Percentiles rank a stretch among this genome's conserved stretches.
These are phyloP conservation scores for Carcina quercana DNA, from an alignment of 2,888 invertebrate genomes.

Conservation along the genomic window DNA sequence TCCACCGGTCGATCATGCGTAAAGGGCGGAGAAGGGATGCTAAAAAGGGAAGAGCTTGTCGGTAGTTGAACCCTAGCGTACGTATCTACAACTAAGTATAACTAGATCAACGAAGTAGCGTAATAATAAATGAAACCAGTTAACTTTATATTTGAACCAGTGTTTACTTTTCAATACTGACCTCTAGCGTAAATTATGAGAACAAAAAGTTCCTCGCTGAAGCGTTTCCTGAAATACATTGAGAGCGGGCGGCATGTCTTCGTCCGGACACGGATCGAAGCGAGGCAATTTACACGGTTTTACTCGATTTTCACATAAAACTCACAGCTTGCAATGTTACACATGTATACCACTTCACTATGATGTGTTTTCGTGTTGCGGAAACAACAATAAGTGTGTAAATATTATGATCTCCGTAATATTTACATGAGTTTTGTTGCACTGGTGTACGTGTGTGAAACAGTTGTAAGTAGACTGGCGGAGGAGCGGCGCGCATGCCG, in stretches of 20 bases:
- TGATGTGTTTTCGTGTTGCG: conserved; percentile 32
- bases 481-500: conserved; percentile 70
- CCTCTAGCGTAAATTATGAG: conserved; percentile 67
- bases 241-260: conserved; percentile 60
- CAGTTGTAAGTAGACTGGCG: conserved; percentile 67
- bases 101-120: conserved; percentile 21
- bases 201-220: conserved; percentile 68
- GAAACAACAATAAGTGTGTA: conserved; percentile 58
- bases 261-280: conserved; percentile 55
- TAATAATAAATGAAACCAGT: conserved; percentile 6
- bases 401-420: conserved; percentile 65
- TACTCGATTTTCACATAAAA: conserved; percentile 43
- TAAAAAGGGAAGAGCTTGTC: conserved; percentile 64
- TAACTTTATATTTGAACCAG: conserved; percentile 6
- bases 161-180: conserved; percentile 39
- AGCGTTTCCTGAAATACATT: conserved; percentile 69
- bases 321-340: conserved; percentile 33
- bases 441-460: conserved; percentile 68
- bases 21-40: conserved; percentile 73
- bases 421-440: conserved; percentile 66
- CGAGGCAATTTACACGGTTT: conserved; percentile 49
- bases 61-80: conserved; percentile 64
- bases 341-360: conserved; percentile 29
- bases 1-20: conserved; percentile 73
- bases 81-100: conserved; percentile 31